Conservation (phyloP, 2,797 vertebrate genomes). For the Tamandua tetradactyla region DNA sequence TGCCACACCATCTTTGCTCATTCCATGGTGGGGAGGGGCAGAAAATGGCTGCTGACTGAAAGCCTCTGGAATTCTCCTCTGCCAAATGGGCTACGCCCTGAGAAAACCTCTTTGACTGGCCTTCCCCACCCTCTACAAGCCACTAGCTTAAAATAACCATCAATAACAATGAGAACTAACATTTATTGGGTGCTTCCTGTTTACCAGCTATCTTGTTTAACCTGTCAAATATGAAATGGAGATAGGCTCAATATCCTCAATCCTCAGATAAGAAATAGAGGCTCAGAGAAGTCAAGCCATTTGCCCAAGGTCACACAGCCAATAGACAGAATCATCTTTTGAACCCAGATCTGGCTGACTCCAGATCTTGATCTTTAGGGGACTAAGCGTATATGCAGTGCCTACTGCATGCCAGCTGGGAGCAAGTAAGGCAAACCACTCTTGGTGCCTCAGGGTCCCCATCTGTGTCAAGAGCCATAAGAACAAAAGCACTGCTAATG, state of each 20-base stretch:
- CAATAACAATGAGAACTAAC: neutral
- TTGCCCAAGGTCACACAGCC: neutral
- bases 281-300: neutral
- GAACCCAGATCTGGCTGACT: neutral
- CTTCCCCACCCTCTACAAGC: neutral
- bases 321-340: neutral
- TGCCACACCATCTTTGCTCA: neutral
- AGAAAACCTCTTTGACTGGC: neutral
- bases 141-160: neutral
- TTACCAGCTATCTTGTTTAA: neutral
- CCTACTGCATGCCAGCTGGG: neutral
- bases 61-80: neutral
- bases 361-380: neutral
- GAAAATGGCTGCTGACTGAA: neutral
- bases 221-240: neutral
- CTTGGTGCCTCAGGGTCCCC: neutral
- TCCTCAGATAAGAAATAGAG: neutral
- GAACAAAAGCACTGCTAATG: neutral
- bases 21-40: fast-evolving
- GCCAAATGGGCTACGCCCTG: fast-evolving
- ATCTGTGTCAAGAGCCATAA: neutral
- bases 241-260: neutral
- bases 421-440: neutral
- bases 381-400: neutral
- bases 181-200: too few relatives aligned